Base-by-base conservation (phyloP, 1,140 invertebrate species). In the Leptinotarsa texana region DNA sequence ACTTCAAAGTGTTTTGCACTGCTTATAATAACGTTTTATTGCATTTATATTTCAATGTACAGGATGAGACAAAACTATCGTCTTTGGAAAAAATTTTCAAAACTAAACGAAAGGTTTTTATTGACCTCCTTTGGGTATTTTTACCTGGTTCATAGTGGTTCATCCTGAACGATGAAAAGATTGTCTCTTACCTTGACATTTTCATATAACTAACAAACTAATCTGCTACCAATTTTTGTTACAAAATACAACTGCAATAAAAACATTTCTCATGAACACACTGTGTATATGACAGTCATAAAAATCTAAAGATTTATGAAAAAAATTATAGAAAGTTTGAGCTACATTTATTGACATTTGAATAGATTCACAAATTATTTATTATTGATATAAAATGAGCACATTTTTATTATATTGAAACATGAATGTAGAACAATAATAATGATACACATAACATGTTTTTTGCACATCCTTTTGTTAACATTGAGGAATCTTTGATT, bases 281-380 rank as follows among this genome's bases (percentile, higher is more conserved):
- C 81, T 78, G 73, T 80, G 73, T 77, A 57, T 69, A 77, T 78
- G 75, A 77, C 75, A 72, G 71, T 77, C 74, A 77, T 72, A 77
- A 75, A 76, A 79, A 75, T 75, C 70, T 77, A 78, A 74, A 78
- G 72, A 80, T 79, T 78, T 75, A 69, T 76, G 65, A 76, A 81
- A 82, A 82, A 83, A 80, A 83, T 42, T 79, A 81, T 80, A 66
- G 80, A 81, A 82, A 77, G 71, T 80, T 84, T 83, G 82, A 84
- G 83, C 83, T 83, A 84, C 78, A 80, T 80, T 78, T 84, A 83
- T 83, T 84, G 83, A 84, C 83, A 83, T 84, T 84, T 80, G 78
- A 81, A 82, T 82, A 82, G 78, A 75, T 82, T 74, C 73, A 79
- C 77, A 79, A 57, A 77, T 74, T 76, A 49, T 73, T 75, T 79